Base-by-base conservation (phyloP, 2,888 invertebrate species). In the Brassicogethes aeneus region DNA sequence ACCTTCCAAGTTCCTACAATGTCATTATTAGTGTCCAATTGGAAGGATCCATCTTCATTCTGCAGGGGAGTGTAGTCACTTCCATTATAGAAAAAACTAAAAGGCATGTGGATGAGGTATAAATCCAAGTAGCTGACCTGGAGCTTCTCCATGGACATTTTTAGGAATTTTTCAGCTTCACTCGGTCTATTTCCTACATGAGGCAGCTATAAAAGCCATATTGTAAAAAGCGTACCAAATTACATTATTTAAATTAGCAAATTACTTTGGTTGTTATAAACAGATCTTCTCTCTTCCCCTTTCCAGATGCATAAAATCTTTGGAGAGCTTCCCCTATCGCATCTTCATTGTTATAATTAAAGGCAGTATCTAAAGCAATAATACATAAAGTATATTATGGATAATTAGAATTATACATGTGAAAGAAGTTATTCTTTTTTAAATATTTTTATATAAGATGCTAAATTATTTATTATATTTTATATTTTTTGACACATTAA, bases 251-350 rank as follows among this genome's bases (percentile, higher is more conserved):
- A 17, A 37, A 14, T n/a, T 13, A 7, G n/a, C 16, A 13, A 16
- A 36, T 49, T 66, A 85, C 86, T 76, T 88, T 88, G n/a, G 87
- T 83, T 16, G 84, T 85, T 45, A 88, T 75, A 66, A 87, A 88
- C 43, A 88, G 67, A 36, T 87, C 83, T 53, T 80, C 75, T 42
- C 88, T 69, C 44, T 70, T 75, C 8, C 82, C 76, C 55, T 75
- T 74, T 30, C 80, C 81, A 34, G 73, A 70, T 15, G 69, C 61
- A 17, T 85, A 70, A 79, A 82, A 82, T 56, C 74, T 73, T 51
- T 76, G 74, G 36, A 88, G 63, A 17, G 77, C 80, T 41, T 70
- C 72, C 2, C 87, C 87, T 48, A 88, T 82, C 1, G 79, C 75
- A 48, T 80, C 80, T 65, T 88, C 87, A 54, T 85, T 88, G 47